A percentile compares a stretch with the other conserved stretches of the same genome.
phyloP scores from a whole-genome alignment of 1,140 invertebrate species.

The Lasaia peninsularis region DNA sequence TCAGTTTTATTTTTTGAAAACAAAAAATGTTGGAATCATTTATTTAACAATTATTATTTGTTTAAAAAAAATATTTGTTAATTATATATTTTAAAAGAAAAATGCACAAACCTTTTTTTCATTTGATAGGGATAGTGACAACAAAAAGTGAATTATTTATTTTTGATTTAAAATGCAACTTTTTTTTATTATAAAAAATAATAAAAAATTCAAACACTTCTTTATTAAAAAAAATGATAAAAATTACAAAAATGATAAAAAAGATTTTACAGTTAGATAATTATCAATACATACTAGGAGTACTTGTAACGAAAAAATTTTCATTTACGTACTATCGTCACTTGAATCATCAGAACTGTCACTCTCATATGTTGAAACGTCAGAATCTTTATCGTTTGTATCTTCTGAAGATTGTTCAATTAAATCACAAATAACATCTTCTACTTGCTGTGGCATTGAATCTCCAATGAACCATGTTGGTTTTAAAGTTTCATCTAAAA shows the following conservation, averaged over 20 bases:
- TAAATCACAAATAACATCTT: slow-evolving; percentile 12
- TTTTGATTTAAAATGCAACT: slow-evolving; percentile 3
- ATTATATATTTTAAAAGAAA: slow-evolving; percentile 3
- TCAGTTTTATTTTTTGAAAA: slow-evolving; percentile 6
- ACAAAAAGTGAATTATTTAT: slow-evolving; percentile 5
- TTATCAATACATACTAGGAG: not conserved
- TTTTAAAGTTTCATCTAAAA: slow-evolving; percentile 12
- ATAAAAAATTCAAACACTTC: slow-evolving; percentile 3
- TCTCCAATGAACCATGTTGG: slow-evolving; percentile 8
- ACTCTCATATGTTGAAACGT: slow-evolving; percentile 8
- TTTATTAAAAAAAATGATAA: slow-evolving; percentile 9
- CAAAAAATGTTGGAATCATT: slow-evolving; percentile 1
- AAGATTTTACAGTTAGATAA: slow-evolving; percentile 3
- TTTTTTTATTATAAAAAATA: not conserved
- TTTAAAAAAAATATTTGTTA: slow-evolving; percentile 1
- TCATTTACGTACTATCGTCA: slow-evolving; percentile 5
- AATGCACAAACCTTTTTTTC: not conserved
- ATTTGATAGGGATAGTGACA: not conserved
- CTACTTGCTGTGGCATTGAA: slow-evolving; percentile 12
- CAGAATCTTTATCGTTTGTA: slow-evolving; percentile 4
- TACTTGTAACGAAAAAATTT: not conserved
- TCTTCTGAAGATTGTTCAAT: slow-evolving; percentile 10
- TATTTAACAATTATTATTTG: slow-evolving; percentile 6
- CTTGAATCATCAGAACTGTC: slow-evolving; percentile 7
- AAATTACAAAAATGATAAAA: slow-evolving; percentile 4